phyloP scores from a whole-genome alignment of 2,888 invertebrate species.

The Troides oblongomaculatus region DNA sequence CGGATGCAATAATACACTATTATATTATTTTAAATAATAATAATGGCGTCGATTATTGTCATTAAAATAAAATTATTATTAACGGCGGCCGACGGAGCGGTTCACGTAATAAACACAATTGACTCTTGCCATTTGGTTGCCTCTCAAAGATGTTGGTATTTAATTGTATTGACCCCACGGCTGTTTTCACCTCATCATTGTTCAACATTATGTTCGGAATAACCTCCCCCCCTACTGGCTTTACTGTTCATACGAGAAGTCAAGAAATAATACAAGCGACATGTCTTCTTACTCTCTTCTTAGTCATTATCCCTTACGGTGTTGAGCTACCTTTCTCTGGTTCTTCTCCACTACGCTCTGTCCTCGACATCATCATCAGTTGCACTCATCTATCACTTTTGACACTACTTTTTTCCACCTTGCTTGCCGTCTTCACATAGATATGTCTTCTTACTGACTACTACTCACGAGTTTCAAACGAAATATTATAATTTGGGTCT shows the following conservation, averaged over 20 bases:
- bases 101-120: slow-evolving; percentile 74
- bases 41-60: slow-evolving; percentile 65
- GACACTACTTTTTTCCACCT: too few species aligned
- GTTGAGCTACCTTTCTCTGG: too few species aligned
- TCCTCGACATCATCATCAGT: too few species aligned
- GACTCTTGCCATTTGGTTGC: slow-evolving; percentile 75
- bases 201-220: slow-evolving; percentile 31
- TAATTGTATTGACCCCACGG: slow-evolving; percentile 72
- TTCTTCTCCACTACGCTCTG: too few species aligned
- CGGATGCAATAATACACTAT: slow-evolving; percentile 62
- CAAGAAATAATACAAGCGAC: not conserved
- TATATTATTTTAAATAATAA: slow-evolving; percentile 65
- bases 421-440: too few species aligned
- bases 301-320: too few species aligned
- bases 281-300: not conserved
- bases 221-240: slow-evolving; percentile 6
- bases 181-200: slow-evolving; percentile 62
- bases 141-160: slow-evolving; percentile 68
- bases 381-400: too few species aligned
- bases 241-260: slow-evolving; percentile 1
- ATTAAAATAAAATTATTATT: slow-evolving; percentile 68
- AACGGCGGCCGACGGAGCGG: slow-evolving; percentile 63
- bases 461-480: too few species aligned
- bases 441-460: too few species aligned
- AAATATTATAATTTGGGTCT: too few species aligned